Percentiles rank a stretch among this genome's conserved stretches.
Evolutionary conservation across 2,888 invertebrate species (phyloP).

Genomic region (Pterobdella sp.): DNA sequence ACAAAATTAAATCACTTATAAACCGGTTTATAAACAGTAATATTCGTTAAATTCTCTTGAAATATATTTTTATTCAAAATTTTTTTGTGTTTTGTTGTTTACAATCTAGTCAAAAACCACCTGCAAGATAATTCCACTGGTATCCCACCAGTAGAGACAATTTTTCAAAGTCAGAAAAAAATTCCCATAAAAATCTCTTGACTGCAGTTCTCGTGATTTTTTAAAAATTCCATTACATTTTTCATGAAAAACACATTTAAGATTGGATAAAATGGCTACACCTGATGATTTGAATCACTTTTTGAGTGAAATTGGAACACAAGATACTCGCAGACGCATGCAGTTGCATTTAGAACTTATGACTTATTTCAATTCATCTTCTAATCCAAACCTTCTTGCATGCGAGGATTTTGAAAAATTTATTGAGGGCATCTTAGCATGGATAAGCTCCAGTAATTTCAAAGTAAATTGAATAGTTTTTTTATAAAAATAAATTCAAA

Average conservation of each 20-base stretch:
- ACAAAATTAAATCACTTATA: too few species aligned
- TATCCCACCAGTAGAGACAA: too few species aligned
- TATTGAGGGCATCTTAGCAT: slow-evolving; percentile 19
- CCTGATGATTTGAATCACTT: slow-evolving; percentile 54
- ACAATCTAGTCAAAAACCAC: not conserved
- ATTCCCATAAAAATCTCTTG: too few species aligned
- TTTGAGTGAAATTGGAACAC: slow-evolving; percentile 68
- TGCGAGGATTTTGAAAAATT: slow-evolving; percentile 26
- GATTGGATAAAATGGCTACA: not conserved
- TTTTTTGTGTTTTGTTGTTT: not conserved
- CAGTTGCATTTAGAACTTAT: slow-evolving; percentile 24
- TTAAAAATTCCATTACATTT: not conserved
- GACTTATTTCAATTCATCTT: slow-evolving; percentile 13
- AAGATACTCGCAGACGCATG: slow-evolving; percentile 59
- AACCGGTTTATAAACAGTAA: too few species aligned
- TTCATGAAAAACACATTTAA: not conserved
- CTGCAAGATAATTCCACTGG: not conserved
- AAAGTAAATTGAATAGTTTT: slow-evolving; percentile 7
- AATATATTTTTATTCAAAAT: not conserved
- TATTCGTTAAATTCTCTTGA: not conserved
- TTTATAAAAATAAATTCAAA: not conserved
- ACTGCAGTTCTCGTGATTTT: too few species aligned
- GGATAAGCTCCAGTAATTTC: slow-evolving; percentile 26
- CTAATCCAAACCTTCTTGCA: not conserved
- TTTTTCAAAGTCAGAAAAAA: not conserved